A percentile compares a stretch with the other conserved stretches of the same genome.
Evolutionary conservation across 2,113 vertebrate genomes (phyloP).

Genomic region (Gasterosteus nipponicus): DNA sequence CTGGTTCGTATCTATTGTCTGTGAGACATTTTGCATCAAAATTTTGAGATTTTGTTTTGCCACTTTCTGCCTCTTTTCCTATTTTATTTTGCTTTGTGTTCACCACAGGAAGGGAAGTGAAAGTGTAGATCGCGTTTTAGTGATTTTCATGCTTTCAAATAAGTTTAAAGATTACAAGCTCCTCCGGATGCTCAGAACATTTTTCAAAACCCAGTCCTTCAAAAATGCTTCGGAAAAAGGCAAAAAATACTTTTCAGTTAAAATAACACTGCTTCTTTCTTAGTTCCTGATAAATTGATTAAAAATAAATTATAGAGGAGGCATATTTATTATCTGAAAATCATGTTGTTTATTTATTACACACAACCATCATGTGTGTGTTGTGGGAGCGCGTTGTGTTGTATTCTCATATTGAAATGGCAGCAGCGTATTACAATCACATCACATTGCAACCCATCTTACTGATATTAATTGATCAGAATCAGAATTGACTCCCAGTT

Average conservation of each 20-base stretch:
- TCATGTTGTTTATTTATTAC: conserved; percentile 2
- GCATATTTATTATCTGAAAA: conserved; percentile 4
- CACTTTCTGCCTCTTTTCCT: neutral
- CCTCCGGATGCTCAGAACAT: conserved; percentile 25
- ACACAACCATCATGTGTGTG: neutral
- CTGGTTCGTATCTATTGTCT: neutral
- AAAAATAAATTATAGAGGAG: neutral
- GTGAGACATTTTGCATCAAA: neutral
- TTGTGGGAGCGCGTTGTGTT: neutral
- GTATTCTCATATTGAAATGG: conserved; percentile 23
- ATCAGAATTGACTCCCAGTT: too few species aligned
- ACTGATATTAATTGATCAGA: neutral
- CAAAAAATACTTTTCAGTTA: conserved; percentile 5
- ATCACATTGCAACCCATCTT: conserved; percentile 30
- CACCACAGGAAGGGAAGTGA: conserved; percentile 20
- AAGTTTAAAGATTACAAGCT: conserved; percentile 38
- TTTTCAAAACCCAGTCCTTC: conserved; percentile 37
- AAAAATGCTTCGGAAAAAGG: conserved; percentile 37
- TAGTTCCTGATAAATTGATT: conserved; percentile 5
- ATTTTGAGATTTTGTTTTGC: neutral
- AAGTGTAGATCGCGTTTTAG: conserved; percentile 27
- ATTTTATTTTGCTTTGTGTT: neutral
- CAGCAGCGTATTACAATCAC: conserved; percentile 13
- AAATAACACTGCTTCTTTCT: conserved; percentile 13
- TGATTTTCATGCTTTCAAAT: conserved; percentile 47